Conservation (phyloP, 2,888 invertebrate species). For the Lasioglossum figueresi region DNA sequence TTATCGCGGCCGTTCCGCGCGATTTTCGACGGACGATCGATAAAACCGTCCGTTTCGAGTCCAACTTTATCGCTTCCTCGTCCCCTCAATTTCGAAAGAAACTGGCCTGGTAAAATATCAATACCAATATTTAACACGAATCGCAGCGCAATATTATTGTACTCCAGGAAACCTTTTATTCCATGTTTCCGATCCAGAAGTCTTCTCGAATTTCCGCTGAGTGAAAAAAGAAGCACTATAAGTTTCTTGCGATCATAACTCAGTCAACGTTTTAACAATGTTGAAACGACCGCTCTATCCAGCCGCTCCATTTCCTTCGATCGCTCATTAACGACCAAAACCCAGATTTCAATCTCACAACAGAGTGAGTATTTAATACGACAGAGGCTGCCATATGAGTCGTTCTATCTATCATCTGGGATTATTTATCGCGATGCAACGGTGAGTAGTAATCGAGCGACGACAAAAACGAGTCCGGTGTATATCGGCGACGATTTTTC, state of each 20-base stretch:
- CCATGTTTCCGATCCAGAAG: neutral
- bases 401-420: constrained; percentile 4
- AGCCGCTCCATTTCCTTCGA: neutral
- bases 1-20: neutral
- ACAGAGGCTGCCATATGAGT: neutral
- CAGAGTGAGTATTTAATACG: neutral
- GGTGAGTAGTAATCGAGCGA: neutral
- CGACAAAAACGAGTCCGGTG: neutral
- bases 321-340: constrained; percentile 4
- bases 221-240: neutral
- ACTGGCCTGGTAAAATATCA: neutral
- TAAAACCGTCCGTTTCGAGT: neutral
- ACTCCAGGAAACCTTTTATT: neutral
- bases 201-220: neutral
- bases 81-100: neutral
- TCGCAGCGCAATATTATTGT: neutral
- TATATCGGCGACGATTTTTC: constrained; percentile 22
- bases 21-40: neutral
- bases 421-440: constrained; percentile 18
- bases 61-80: constrained; percentile 1
- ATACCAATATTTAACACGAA: neutral
- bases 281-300: neutral
- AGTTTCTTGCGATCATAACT: neutral
- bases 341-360: neutral
- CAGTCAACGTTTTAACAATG: neutral